These are phyloP conservation scores for Hetaerina americana DNA, from an alignment of 1,140 invertebrate species.

Conservation along the genomic window DNA sequence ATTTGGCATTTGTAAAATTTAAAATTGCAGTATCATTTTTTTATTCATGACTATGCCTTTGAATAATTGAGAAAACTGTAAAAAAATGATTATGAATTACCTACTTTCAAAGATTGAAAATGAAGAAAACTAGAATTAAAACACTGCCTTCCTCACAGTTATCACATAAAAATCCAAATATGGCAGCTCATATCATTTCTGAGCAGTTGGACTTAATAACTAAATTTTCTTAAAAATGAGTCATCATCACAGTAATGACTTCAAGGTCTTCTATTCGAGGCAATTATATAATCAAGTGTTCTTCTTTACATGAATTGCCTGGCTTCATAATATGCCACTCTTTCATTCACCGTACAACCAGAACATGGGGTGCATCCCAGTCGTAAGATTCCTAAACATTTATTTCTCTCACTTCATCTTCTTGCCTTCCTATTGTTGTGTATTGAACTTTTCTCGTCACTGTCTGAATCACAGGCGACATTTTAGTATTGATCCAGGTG, in stretches of 20 bases:
- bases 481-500: constrained; percentile 38
- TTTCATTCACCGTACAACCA: too few species aligned
- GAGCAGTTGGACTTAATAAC: background rate
- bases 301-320: background rate
- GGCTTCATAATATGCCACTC: background rate
- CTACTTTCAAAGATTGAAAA: background rate
- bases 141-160: too few species aligned
- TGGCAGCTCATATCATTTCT: too few species aligned
- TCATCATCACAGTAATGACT: background rate
- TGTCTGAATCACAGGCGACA: constrained; percentile 48
- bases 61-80: background rate
- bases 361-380: background rate
- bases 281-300: background rate
- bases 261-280: background rate
- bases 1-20: too few species aligned
- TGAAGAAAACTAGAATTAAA: too few species aligned
- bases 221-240: background rate
- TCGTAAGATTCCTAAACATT: background rate
- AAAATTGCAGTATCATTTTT: too few species aligned
- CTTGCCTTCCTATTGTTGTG: constrained; percentile 46
- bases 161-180: too few species aligned
- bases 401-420: constrained; percentile 27
- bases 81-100: background rate
- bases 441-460: constrained; percentile 58
- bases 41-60: too few species aligned